These are phyloP conservation scores for Coturnix japonica DNA, from an alignment of 2,113 vertebrate genomes.

Conservation along the genomic window DNA sequence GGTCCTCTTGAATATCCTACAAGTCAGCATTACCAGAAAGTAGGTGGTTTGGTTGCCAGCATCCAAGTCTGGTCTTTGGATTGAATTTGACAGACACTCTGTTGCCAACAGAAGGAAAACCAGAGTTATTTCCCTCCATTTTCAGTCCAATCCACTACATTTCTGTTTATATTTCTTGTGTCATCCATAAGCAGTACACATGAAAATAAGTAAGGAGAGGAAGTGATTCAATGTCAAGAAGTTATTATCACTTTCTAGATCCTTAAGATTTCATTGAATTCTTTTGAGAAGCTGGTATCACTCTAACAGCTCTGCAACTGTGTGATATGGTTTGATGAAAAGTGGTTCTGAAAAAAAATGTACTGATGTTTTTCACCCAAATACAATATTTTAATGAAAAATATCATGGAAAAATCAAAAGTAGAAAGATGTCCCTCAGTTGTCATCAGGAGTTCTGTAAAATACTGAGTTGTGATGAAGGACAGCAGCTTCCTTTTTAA, in stretches of 20 bases:
- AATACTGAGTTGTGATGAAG: background rate
- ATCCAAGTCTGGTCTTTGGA: background rate
- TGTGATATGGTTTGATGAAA: rapidly evolving
- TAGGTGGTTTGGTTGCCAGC: background rate
- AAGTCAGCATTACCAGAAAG: background rate
- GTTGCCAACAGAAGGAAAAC: background rate
- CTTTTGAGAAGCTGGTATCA: background rate
- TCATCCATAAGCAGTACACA: background rate
- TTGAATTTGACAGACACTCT: background rate
- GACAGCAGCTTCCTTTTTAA: background rate
- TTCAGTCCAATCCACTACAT: background rate
- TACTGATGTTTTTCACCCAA: background rate
- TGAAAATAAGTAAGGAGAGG: background rate
- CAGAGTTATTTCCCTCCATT: background rate
- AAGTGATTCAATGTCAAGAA: background rate
- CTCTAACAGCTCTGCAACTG: background rate
- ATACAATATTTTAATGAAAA: background rate
- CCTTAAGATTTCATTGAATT: background rate
- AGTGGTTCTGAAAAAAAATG: background rate
- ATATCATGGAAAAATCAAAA: background rate
- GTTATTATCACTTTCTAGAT: background rate
- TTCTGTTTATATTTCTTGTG: background rate
- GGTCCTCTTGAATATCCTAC: conserved; percentile 36
- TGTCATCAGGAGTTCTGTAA: background rate
- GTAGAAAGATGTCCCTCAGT: background rate